A percentile compares a stretch with the other conserved stretches of the same genome.
phyloP scores from a whole-genome alignment of 1,140 invertebrate genomes.

The Trichonephila clavata region DNA sequence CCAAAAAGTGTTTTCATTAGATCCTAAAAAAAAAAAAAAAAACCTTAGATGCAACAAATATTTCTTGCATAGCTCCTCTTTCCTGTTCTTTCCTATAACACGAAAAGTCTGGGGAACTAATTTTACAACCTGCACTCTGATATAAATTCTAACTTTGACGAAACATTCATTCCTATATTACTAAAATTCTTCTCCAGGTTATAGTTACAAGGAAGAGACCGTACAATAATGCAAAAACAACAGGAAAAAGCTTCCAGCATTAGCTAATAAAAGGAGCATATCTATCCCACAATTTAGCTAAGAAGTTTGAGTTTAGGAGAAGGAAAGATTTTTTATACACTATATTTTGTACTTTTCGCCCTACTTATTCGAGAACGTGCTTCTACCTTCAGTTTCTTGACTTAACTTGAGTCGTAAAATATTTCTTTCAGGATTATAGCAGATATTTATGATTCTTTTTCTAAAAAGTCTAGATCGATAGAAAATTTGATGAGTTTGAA shows the following conservation, averaged over 20 bases:
- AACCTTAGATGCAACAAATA: too few relatives aligned
- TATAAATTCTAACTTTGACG: background rate
- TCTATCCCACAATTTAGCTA: background rate
- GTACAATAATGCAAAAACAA: slow-evolving; percentile 17
- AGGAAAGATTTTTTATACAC: background rate
- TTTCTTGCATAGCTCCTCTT: too few relatives aligned
- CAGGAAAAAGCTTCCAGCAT: background rate
- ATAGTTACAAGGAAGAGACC: background rate
- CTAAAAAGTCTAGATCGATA: background rate
- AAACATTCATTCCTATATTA: background rate
- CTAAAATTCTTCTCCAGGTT: background rate
- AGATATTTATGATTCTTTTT: slow-evolving; percentile 34
- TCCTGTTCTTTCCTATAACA: background rate
- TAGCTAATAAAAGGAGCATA: slow-evolving; percentile 62
- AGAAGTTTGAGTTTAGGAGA: background rate
- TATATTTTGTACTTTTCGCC: slow-evolving; percentile 44
- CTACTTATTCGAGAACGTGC: slow-evolving; percentile 48
- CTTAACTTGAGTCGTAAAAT: slow-evolving; percentile 52
- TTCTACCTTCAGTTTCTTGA: slow-evolving; percentile 28
- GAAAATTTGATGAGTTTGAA: slow-evolving; percentile 1
- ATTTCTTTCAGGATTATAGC: slow-evolving; percentile 43
- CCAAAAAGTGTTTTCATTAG: background rate
- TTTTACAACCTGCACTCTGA: slow-evolving; percentile 34
- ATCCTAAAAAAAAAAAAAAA: too few relatives aligned
- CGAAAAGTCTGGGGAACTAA: slow-evolving; percentile 4